Evolutionary conservation across 2,797 vertebrate species (phyloP).

Genomic region (Otolemur crassicaudatus): DNA sequence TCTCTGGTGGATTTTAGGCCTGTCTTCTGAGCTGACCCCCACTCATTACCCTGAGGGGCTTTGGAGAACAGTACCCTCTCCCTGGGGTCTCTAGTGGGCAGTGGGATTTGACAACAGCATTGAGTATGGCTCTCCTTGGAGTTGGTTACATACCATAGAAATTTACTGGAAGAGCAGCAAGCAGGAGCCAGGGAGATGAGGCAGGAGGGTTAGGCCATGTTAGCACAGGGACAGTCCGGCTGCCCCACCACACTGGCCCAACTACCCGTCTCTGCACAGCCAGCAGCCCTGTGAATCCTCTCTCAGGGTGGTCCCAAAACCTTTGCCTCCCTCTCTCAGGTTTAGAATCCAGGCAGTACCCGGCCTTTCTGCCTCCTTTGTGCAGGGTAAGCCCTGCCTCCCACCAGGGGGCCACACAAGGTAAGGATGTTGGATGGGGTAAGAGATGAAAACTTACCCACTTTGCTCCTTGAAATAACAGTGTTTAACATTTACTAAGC

Average conservation of each 20-base stretch:
- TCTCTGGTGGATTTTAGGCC: background rate
- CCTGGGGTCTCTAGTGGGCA: background rate
- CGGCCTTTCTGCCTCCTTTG: background rate
- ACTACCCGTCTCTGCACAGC: background rate
- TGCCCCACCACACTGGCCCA: too few relatives aligned
- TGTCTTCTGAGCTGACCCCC: background rate
- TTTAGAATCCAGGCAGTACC: background rate
- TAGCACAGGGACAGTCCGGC: background rate
- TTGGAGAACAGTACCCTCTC: accelerated
- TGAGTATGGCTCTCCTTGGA: background rate
- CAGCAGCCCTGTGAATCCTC: background rate
- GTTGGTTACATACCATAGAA: background rate
- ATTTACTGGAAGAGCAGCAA: background rate
- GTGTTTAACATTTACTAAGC: background rate
- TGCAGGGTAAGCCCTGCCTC: background rate
- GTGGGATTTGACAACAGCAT: background rate
- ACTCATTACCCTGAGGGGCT: background rate
- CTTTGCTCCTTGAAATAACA: background rate
- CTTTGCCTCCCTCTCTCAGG: background rate
- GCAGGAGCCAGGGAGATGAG: background rate
- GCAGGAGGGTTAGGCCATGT: background rate
- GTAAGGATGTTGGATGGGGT: background rate
- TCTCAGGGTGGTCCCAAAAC: background rate
- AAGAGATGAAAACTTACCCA: background rate
- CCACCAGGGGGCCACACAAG: background rate